Base-by-base conservation (phyloP, 2,888 invertebrate species). In the Automeris io region DNA sequence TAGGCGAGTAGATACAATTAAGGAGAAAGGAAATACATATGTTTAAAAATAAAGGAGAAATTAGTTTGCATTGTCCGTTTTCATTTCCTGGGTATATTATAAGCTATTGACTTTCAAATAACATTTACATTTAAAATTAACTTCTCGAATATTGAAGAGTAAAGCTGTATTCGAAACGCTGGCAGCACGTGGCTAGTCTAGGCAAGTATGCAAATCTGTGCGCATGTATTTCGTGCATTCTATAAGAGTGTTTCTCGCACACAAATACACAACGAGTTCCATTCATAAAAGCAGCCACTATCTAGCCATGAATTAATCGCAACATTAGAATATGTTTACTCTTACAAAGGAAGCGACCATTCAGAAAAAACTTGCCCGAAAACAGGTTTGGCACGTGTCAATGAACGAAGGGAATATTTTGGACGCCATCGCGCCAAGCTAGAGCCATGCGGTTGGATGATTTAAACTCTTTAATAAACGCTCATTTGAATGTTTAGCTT, bases 331-430 rank as follows among this genome's bases (percentile, higher is more conserved):
- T 85, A 82, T 80, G 81, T 83, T 82, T 80, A 82, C 80, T 73
- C 80, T 78, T 57, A 82, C 82, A 81, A 81, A 83, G 80, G 85
- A 83, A 83, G 80, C 81, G 75, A 71, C 81, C 85, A 83, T 85
- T 85, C 69, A 83, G 75, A 79, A 83, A n/a, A 83, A 83, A 78
- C 79, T 74, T 55, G 75, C 72, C 74, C 69, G 66, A 71, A 75
- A 86, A 85, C 83, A 61, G 82, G 86, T 85, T 85, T 70, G 70
- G 85, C 86, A 80, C 86, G 86, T 83, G 86, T 86, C 86, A 85
- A 85, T 78, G 86, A 82, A 85, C 85, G 85, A 66, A 63, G 70
- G 77, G 78, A 75, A 80, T 73, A 80, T 77, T 81, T 83, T 73
- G 82, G 72, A 76, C 74, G 73, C 74, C 69, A 66, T 67, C 29